Base-by-base conservation (phyloP, 2,888 invertebrate species). In the Ceriagrion tenellum region DNA sequence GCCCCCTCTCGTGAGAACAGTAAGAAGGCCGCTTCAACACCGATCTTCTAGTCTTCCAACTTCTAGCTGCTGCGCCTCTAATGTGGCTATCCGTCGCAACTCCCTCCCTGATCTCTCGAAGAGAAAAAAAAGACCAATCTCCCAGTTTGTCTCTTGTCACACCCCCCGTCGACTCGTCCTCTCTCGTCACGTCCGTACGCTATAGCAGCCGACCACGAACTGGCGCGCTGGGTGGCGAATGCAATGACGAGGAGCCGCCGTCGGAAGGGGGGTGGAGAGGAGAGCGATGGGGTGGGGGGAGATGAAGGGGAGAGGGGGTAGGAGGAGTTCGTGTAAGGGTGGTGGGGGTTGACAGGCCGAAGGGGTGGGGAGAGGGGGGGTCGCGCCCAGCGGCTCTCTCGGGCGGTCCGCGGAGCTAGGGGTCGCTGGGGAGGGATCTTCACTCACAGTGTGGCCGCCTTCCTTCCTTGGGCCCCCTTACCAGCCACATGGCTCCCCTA, bases 151-250 rank as follows among this genome's bases (percentile, higher is more conserved):
- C 93, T 69, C 69, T 63, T 63, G 40, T 93, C 69, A 40, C 35
- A 30, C 30, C 81, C 30, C 23, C 81, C 81, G 13, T 35, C 81
- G 81, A 18, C 81, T 30, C 4, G 18, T 59, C 59, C 59, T 59
- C 59, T 59, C 69, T 69, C 81, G 81, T 18, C 55, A 89, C 89
- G 47, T 89, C 55, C 89, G 59, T 40, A 63, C 93, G 93, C 93
- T 69, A 63, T n/a, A 93, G 93, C 93, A 47, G 93, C 69, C 69
- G 63, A 74, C 93, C 69, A 63, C 93, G 93, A 69, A 93, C 93
- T 93, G 93, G 63, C 93, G 93, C 69, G 93, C 93, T 93, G 63
- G 40, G 20, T 35, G 91, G 63, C 63, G 93, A 30, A 63, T 63
- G 63, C 93, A 30, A 16, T 16, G 40, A 23, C 47, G 63, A 26